Base-by-base conservation (phyloP, 2,888 invertebrate species). In the Drosophila longiperda region DNA sequence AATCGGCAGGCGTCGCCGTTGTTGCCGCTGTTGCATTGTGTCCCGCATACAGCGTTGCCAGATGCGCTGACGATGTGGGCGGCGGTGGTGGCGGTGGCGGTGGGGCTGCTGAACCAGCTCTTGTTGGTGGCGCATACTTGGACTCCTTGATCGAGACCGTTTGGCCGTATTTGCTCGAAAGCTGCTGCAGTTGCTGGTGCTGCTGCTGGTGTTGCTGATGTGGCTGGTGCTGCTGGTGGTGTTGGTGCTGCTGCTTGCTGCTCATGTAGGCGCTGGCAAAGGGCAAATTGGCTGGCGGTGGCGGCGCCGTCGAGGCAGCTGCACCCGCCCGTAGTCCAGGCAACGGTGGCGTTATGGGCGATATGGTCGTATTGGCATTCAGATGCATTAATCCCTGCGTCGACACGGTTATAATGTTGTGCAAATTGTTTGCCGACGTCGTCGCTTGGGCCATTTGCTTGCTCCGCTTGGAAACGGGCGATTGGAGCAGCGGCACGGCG, bases 281-380 rank as follows among this genome's bases (percentile, higher is more conserved):
- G 12, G 87, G 87, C n/a, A 90, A 50, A 66, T 86, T 86, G 9
- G 87, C 83, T 17, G 90, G 86, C 38, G 88, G 88, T 42, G 83
- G 88, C 40, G 83, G 86, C 17, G 85, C 85, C 4, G 85, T 87
- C 0, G 85, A 87, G 1, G 83, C 81, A 42, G 85, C 85, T 0
- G 89, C 75, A 34, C 55, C 85, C 1, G 86, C 80, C 2, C 78
- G 73, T 0, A 86, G 82, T 0, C 81, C 75, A 7, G 91, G 83
- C 65, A 90, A 75, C 3, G 92, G 91, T 29, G 92, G 92, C n/a
- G 92, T 93, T 50, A 93, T 91, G 1, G 93, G 93, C 4, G 93
- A 93, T 79, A 93, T 93, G 20, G 93, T 93, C 29, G 93, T 92
- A 55, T 92, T 91, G 36, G 93, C 90, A 81, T 93, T 93, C 58